phyloP scores from a whole-genome alignment of 2,888 invertebrate genomes.

The Cryptus armator region DNA sequence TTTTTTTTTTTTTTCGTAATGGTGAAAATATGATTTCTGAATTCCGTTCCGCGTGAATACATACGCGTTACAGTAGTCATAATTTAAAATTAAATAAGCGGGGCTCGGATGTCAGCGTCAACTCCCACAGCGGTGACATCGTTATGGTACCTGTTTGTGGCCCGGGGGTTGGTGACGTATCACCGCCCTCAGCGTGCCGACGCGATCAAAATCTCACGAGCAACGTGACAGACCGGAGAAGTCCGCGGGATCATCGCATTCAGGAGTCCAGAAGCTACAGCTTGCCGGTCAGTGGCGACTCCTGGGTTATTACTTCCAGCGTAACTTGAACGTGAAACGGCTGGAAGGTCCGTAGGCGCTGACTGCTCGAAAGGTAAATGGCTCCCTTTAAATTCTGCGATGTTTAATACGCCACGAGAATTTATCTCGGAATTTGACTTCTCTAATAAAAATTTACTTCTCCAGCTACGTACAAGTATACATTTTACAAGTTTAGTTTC shows the following conservation, averaged over 20 bases:
- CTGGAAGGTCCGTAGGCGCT: slow-evolving; percentile 63
- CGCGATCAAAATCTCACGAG: slow-evolving; percentile 65
- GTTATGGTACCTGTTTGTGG: slow-evolving; percentile 51
- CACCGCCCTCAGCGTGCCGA: slow-evolving; percentile 48
- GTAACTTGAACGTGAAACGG: slow-evolving; percentile 62
- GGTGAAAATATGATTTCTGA: neutral
- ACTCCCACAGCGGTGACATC: slow-evolving; percentile 42
- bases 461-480: neutral
- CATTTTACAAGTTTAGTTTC: neutral
- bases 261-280: slow-evolving; percentile 49
- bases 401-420: slow-evolving; percentile 41
- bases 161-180: slow-evolving; percentile 63
- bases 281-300: slow-evolving; percentile 66
- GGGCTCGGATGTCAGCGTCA: slow-evolving; percentile 16
- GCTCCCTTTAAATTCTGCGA: slow-evolving; percentile 46
- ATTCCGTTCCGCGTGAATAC: neutral
- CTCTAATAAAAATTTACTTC: neutral
- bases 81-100: slow-evolving; percentile 26
- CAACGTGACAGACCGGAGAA: slow-evolving; percentile 56
- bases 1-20: neutral
- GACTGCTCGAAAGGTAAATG: slow-evolving; percentile 68
- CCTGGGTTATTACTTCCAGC: slow-evolving; percentile 68
- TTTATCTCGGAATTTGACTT: neutral
- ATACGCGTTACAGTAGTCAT: slow-evolving; percentile 11
- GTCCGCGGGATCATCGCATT: slow-evolving; percentile 45